A percentile compares a stretch with the other conserved stretches of the same genome.
These are phyloP conservation scores for Clarias fuscus DNA, from an alignment of 2,797 vertebrate species.

Conservation along the genomic window DNA sequence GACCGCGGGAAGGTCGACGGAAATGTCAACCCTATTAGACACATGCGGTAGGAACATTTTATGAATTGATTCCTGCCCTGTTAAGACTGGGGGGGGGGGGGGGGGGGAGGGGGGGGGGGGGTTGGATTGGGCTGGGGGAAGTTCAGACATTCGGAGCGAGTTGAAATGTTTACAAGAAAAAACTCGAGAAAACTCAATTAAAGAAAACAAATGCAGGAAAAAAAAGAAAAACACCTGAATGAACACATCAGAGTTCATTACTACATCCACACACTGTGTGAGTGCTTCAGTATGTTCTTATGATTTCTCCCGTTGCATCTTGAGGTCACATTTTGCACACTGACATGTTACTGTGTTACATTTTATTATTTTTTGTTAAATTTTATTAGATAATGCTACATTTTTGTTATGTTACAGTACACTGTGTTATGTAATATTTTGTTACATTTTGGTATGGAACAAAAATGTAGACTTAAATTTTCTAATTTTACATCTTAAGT, in stretches of 20 bases:
- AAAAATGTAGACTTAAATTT: no score
- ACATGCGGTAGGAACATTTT: slow-evolving; percentile 43
- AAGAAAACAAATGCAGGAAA: neutral
- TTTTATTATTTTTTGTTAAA: neutral
- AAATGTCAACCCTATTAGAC: slow-evolving; percentile 49
- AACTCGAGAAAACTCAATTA: no score
- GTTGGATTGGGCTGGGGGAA: no score
- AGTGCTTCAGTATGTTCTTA: no score
- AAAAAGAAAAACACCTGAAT: neutral
- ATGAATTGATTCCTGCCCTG: slow-evolving; percentile 2
- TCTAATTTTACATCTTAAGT: neutral
- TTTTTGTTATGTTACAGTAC: neutral
- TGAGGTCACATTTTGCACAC: neutral
- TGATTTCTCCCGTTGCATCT: neutral
- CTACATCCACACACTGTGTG: neutral
- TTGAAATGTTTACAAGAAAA: neutral
- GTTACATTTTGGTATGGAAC: neutral
- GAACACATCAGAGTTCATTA: neutral
- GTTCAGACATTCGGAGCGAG: neutral
- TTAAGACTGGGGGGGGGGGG: no score
- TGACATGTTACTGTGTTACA: no score
- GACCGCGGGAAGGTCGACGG: slow-evolving; percentile 33
- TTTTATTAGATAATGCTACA: no score
- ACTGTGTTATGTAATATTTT: neutral
- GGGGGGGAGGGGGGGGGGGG: no score